Base-by-base conservation (phyloP, 2,888 invertebrate genomes). In the Epistrophe eligans region DNA sequence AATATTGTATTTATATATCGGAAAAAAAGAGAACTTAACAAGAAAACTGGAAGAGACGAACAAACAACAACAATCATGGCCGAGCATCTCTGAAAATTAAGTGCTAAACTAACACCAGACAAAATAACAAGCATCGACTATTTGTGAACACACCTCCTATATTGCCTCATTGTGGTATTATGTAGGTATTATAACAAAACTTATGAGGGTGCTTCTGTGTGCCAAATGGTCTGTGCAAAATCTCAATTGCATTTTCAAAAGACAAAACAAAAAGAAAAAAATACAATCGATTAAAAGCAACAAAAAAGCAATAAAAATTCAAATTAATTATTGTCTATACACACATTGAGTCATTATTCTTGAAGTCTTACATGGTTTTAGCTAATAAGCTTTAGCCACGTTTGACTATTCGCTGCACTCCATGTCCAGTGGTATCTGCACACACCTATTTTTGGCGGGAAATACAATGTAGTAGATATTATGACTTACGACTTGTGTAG, bases 31-130 rank as follows among this genome's bases (percentile, higher is more conserved):
- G 4, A 43, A n/a, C 15, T 43, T 15, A 43, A 43, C 43, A 45
- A 52, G 13, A 76, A 76, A 66, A 52, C 67, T 7, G 24, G 19
- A 43, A 45, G 19, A 17, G 3, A 58, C 8, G 40, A 83, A 50
- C 35, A 17, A 73, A 13, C 19, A 24, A 13, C 24, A 52, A 28
- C 55, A 55, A 84, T 77, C 79, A 70, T 84, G 76, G 84, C 32
- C 66, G 60, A 72, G 77, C 72, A 73, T 80, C 80, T 43, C 40
- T 58, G 67, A 77, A 84, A 66, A 84, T 81, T 84, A 84, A 80
- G 84, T 84, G 77, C 84, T 76, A 72, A 84, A 77, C 84, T 81
- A 84, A 80, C 84, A 84, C 72, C 67, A 71, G 45, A 66, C 79
- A 79, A 76, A 24, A 74, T 79, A 77, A 73, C 83, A 83, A 83